These are phyloP conservation scores for Agrotis segetum DNA, from an alignment of 2,888 invertebrate genomes.

Conservation along the genomic window DNA sequence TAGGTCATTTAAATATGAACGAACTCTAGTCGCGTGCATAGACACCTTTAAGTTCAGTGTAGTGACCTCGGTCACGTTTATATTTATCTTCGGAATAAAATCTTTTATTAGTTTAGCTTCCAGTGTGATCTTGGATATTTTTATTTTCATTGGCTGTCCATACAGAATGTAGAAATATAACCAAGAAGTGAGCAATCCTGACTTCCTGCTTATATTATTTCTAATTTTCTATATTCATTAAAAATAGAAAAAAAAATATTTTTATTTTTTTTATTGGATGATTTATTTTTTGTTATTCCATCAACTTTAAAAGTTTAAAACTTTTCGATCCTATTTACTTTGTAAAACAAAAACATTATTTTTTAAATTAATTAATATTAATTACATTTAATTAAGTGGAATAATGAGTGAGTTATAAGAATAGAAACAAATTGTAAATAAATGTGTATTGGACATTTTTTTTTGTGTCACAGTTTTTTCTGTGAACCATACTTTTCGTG, in stretches of 20 bases:
- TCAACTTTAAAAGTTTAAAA: neutral
- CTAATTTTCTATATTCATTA: no score
- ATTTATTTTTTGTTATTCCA: neutral
- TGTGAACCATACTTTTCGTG: neutral
- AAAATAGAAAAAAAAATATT: no score
- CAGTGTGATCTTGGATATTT: constrained; percentile 5
- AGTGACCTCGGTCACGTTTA: constrained; percentile 58
- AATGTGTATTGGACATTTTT: neutral
- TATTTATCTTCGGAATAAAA: constrained; percentile 32
- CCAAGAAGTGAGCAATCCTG: neutral
- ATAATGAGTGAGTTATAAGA: no score
- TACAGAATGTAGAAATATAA: neutral
- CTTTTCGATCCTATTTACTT: neutral
- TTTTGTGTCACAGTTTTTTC: neutral
- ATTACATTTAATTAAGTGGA: neutral
- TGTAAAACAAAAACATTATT: neutral
- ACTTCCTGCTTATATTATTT: no score
- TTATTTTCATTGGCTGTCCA: constrained; percentile 2
- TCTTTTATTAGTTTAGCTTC: constrained; percentile 23
- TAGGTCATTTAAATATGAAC: constrained; percentile 59
- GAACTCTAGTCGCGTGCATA: constrained; percentile 54
- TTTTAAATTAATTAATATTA: no score
- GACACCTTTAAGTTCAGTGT: constrained; percentile 58
- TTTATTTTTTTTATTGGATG: no score
- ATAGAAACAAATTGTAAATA: no score